Percentiles rank a stretch among this genome's conserved stretches.
Evolutionary conservation across 2,888 invertebrate species (phyloP).

Genomic region (Hecatera dysodea): DNA sequence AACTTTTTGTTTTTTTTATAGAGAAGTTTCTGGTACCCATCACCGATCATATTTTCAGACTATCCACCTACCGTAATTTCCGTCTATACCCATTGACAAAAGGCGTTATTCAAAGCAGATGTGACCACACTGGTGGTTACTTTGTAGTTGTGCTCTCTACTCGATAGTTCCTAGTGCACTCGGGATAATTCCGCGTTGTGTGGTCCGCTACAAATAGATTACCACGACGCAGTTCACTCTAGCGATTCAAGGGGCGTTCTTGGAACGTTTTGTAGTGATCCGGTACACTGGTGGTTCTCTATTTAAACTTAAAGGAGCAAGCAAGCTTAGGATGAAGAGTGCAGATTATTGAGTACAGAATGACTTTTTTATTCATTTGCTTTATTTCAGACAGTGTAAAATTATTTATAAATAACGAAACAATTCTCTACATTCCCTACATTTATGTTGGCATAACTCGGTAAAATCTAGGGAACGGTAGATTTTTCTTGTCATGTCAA

Average conservation of each 20-base stretch:
- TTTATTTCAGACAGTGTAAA: not conserved
- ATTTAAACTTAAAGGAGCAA: not conserved
- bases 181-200: slow-evolving; percentile 40
- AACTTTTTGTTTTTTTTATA: not conserved
- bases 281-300: slow-evolving; percentile 17
- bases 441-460: not conserved
- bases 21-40: not conserved
- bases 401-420: not conserved
- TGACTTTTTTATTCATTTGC: not conserved
- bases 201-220: slow-evolving; percentile 51
- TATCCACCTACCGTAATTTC: not conserved
- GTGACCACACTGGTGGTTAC: slow-evolving; percentile 16
- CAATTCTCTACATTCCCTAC: not conserved
- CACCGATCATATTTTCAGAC: too few relatives aligned
- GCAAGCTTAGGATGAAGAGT: not conserved
- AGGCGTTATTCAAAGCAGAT: slow-evolving; percentile 15
- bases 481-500: not conserved
- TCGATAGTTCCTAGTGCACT: slow-evolving; percentile 13
- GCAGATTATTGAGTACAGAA: too few relatives aligned
- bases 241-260: slow-evolving; percentile 45
- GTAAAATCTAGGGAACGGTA: not conserved
- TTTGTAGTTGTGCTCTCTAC: slow-evolving; percentile 20
- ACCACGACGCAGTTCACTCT: slow-evolving; percentile 21
- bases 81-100: not conserved
- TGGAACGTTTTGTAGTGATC: slow-evolving; percentile 30